Base-by-base conservation (phyloP, 2,888 invertebrate species). In the Augochlorella aurata region DNA sequence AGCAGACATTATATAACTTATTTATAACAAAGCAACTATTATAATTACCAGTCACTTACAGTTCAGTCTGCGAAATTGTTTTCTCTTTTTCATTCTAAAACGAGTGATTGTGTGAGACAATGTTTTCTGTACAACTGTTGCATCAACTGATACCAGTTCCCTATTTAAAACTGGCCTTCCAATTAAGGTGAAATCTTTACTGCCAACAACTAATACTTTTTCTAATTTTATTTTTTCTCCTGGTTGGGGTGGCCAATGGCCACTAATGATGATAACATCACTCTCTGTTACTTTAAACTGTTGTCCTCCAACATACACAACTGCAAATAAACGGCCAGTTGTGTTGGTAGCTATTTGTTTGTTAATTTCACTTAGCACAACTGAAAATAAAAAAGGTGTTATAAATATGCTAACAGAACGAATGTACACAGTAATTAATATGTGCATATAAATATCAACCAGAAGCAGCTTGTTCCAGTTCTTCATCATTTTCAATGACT, bases 261-360 rank as follows among this genome's bases (percentile, higher is more conserved):
- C 97, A 93, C 97, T 97, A 0, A 98, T 94, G 0, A 98, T 95
- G 47, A 98, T 95, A 4, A 98, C 94, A 94, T 98, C 98, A n/a
- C 97, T 97, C 79, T 96, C 95, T 0, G 98, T 97, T 0, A 98
- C 95, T 94, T 97, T 97, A 94, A 96, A 97, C 91, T 98, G 98
- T 93, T 97, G 97, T 16, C 98, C 98, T 81, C 96, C 94, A 24
- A 98, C 89, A 89, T 97, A 96, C 0, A 98, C 95, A 1, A 98
- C 95, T 0, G 98, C 98, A 94, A 98, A 98, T 83, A 96, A 94
- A 58, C 97, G 94, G 8, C 96, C 96, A 16, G 95, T 93, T 49
- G 90, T 90, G 58, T 95, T 94, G 18, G 94, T 94, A 84, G 94
- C 93, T 44, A 97, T 94, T 85, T 96, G 94, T 72, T 94, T 93